phyloP scores from a whole-genome alignment of 2,797 vertebrate species.

The Falco naumanni region DNA sequence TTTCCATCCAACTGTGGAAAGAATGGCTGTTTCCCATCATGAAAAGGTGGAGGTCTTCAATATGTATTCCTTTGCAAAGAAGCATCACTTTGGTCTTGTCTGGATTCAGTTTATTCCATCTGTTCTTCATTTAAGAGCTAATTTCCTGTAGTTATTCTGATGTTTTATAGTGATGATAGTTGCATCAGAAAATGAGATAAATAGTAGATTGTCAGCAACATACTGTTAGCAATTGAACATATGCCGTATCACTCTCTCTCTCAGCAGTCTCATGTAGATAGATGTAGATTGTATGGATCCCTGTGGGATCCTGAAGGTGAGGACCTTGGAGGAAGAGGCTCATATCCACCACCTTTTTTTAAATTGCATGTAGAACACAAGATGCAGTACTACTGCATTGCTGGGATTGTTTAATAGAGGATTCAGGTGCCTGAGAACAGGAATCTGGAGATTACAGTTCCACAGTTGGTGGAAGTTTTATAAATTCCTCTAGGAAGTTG shows the following conservation, averaged over 20 bases:
- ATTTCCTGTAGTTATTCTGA: slow-evolving; percentile 75
- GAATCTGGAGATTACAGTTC: not conserved
- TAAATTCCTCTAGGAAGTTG: slow-evolving; percentile 7
- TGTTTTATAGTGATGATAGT: slow-evolving; percentile 73
- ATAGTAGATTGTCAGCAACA: slow-evolving; percentile 71
- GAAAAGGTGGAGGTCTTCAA: slow-evolving; percentile 67
- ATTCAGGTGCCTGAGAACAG: not conserved
- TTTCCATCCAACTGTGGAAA: slow-evolving; percentile 36
- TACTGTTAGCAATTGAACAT: slow-evolving; percentile 67
- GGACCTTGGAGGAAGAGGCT: not conserved
- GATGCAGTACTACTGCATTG: not conserved
- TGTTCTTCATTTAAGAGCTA: slow-evolving; percentile 67
- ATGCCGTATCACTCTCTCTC: slow-evolving; percentile 66
- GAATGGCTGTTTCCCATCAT: slow-evolving; percentile 61
- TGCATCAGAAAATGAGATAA: slow-evolving; percentile 74
- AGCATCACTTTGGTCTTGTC: slow-evolving; percentile 67
- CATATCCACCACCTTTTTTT: not conserved
- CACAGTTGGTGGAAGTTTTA: not conserved
- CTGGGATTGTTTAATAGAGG: not conserved
- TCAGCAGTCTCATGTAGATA: slow-evolving; percentile 54
- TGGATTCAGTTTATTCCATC: slow-evolving; percentile 67
- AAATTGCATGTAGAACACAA: not conserved
- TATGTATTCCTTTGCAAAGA: slow-evolving; percentile 56
- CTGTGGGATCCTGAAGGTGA: slow-evolving; percentile 37
- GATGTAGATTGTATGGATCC: slow-evolving; percentile 20